Conservation (phyloP, 1,140 invertebrate species). For the Anagrus nilaparvatae region DNA sequence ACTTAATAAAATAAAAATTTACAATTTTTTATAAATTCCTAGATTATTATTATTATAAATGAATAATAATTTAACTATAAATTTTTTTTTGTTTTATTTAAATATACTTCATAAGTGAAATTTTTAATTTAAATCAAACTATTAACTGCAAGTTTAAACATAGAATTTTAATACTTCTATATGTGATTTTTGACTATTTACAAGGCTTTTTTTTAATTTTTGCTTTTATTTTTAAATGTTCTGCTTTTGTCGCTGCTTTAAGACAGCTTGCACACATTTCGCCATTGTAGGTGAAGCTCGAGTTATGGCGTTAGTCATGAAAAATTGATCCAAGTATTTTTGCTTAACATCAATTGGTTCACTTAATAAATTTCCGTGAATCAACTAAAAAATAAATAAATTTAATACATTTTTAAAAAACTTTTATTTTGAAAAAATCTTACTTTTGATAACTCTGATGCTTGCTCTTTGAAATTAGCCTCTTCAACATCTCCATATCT, state of each 20-base stretch:
- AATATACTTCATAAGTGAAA: too few relatives aligned
- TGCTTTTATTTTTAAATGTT: slow-evolving; percentile 42
- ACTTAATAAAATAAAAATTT: too few relatives aligned
- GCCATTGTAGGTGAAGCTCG: slow-evolving; percentile 98
- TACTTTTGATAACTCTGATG: slow-evolving; percentile 56
- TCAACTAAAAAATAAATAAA: slow-evolving; percentile 40
- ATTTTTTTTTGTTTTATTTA: too few relatives aligned
- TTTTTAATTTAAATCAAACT: too few relatives aligned
- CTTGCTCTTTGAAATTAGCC: slow-evolving; percentile 73
- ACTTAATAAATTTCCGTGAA: slow-evolving; percentile 43
- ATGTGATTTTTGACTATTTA: too few relatives aligned
- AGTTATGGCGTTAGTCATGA: slow-evolving; percentile 95
- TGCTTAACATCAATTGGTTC: slow-evolving; percentile 66
- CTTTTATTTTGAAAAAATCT: slow-evolving; percentile 23
- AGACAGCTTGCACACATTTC: slow-evolving; percentile 87
- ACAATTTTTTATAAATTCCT: too few relatives aligned
- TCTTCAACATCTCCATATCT: slow-evolving; percentile 75
- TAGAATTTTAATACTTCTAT: too few relatives aligned
- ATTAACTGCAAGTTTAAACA: too few relatives aligned
- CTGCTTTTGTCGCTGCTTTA: slow-evolving; percentile 66
- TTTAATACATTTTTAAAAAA: slow-evolving; percentile 13
- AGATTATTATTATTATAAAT: too few relatives aligned
- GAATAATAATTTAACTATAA: too few relatives aligned
- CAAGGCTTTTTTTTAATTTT: too few relatives aligned
- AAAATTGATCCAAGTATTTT: slow-evolving; percentile 85